Base-by-base conservation (phyloP, 1,140 invertebrate genomes). In the Drosophila dunni region DNA sequence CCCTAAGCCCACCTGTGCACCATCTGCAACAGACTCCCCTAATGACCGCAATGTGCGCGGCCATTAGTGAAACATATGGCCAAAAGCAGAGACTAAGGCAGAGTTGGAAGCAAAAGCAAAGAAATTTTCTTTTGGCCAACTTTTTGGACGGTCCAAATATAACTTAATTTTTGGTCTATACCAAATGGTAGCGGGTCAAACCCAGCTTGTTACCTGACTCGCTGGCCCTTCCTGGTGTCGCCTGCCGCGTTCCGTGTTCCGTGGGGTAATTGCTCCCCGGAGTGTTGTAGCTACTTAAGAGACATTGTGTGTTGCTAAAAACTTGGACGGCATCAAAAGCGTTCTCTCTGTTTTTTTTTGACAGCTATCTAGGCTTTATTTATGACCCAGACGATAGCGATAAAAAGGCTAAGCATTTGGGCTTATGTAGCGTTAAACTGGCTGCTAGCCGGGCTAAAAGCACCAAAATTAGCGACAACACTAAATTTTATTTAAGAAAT, bases 41-140 rank as follows among this genome's bases (percentile, higher is more conserved):
- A 89, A 89, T 89, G 84, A 81, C 80, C 84, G 75, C 85, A 89
- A 78, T 89, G 80, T 78, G 84, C 84, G 84, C 84, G 78, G 88
- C 80, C 84, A 89, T 89, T 89, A 89, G 84, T 80, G 85, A 83
- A 89, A 89, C 84, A 89, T 89, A 89, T 89, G 84, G 84, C 84
- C 24, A 29, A 6, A 29, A 29, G 6, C 24, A 29, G 24, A 5
- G 24, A 6, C n/a, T n/a, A n/a, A n/a, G n/a, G n/a, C 24, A 29
- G 24, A 1, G 17, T 20, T 20, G 17, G 17, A 29, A 29, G 24
- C 24, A 72, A 44, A 58, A 42, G 50, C 45, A 34, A 48, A 44
- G 60, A 62, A 56, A 29, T 29, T 68, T 74, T 71, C 72, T 67
- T 77, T 72, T 62, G 71, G 56, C 73, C 69, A 88, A 84, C 66